phyloP scores from a whole-genome alignment of 2,113 vertebrate species.

The Edolisoma coerulescens region DNA sequence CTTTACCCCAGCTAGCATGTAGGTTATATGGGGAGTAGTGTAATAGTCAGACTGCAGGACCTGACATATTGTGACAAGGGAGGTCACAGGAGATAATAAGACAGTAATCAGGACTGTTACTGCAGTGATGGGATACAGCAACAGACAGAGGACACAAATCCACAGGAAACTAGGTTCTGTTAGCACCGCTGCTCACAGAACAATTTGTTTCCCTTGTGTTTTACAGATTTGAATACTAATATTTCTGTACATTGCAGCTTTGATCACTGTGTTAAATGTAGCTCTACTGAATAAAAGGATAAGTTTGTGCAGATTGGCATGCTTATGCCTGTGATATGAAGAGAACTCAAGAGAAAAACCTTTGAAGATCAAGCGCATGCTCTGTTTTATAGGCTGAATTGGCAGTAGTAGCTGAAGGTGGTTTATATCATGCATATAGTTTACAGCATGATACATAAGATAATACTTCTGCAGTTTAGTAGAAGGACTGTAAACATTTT shows the following conservation, averaged over 20 bases:
- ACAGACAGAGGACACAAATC: not conserved
- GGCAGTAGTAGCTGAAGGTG: not conserved
- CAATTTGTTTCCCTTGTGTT: conserved; percentile 35
- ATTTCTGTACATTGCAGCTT: conserved; percentile 27
- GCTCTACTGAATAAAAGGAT: conserved; percentile 26
- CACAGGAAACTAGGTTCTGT: not conserved
- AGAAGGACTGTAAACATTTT: not conserved
- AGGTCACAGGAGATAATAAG: not conserved
- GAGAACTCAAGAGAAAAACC: not conserved
- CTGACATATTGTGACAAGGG: not conserved
- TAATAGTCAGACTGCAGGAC: not conserved
- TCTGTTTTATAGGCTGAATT: not conserved
- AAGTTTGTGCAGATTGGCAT: not conserved
- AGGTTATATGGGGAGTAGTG: not conserved
- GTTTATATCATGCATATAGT: not conserved
- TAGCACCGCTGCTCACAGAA: not conserved
- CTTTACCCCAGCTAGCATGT: not conserved
- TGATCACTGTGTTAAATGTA: conserved; percentile 37
- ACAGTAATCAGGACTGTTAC: not conserved
- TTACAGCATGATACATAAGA: not conserved
- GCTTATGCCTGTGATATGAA: not conserved
- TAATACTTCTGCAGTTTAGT: not conserved
- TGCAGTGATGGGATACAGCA: not conserved
- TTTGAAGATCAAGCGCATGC: conserved; percentile 20
- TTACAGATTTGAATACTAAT: conserved; percentile 22